These are phyloP conservation scores for Xiphophorus couchianus DNA, from an alignment of 2,113 vertebrate species.

Conservation along the genomic window DNA sequence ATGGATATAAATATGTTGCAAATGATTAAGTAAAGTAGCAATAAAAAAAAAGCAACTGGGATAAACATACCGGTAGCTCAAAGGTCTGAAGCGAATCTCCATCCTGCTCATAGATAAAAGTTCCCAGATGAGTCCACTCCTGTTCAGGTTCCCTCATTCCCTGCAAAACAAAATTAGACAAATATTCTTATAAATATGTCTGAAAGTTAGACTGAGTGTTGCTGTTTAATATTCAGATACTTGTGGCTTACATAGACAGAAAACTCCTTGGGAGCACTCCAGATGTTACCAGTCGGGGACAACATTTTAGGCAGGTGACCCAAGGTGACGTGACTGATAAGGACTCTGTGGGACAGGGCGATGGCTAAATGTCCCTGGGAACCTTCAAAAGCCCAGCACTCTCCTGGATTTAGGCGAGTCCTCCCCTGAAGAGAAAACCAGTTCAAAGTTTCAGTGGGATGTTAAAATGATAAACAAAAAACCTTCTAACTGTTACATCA, in stretches of 20 bases:
- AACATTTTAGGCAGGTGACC: not conserved
- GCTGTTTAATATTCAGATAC: too few species aligned
- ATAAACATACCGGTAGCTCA: not conserved
- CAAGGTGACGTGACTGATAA: not conserved
- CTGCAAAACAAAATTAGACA: too few species aligned
- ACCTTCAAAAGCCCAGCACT: not conserved
- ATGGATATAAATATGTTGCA: too few species aligned
- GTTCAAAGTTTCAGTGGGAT: too few species aligned
- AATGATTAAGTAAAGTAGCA: too few species aligned
- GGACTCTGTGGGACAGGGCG: not conserved
- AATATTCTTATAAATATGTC: too few species aligned
- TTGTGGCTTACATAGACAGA: not conserved
- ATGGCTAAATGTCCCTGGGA: not conserved
- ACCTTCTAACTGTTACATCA: too few species aligned
- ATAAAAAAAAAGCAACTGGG: too few species aligned
- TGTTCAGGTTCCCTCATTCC: not conserved
- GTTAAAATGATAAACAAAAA: too few species aligned
- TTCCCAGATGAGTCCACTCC: not conserved
- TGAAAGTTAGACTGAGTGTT: too few species aligned
- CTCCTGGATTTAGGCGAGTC: not conserved
- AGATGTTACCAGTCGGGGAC: not conserved
- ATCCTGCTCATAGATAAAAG: not conserved
- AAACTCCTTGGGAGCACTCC: not conserved
- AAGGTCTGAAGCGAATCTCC: not conserved
- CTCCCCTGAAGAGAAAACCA: not conserved